Evolutionary conservation across 2,888 invertebrate genomes (phyloP), one percentile per base, ranked within the genome.

Genomic region (Dicyrtomina minuta): DNA sequence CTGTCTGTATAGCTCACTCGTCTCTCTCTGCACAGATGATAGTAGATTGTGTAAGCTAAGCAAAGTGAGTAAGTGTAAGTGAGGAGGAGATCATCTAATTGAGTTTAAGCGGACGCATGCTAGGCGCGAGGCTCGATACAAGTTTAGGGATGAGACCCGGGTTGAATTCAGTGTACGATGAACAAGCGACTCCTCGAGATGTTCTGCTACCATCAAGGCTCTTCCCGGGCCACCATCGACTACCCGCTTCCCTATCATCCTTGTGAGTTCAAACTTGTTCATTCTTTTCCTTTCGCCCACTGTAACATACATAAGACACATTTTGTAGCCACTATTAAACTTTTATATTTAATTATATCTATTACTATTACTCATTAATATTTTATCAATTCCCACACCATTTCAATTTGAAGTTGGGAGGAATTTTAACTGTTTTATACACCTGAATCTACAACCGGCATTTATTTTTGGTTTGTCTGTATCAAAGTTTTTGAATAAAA

Each of bases 141-240:
- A 66, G 49, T 51, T 64, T 64, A 46, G 64, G 64, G 26, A 61
- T 61, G 61, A 61, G 61, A 61, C 61, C 61, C 61, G 61, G 61
- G 51, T 51, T 64, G 64, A 64, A 64, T 58, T 68, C 68, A 68
- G 68, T 44, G 22, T 22, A 66, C 56, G 61, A 73, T 73, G 73
- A 73, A 73, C 62, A 73, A 73, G 61, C 64, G 73, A 66, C 71
- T 73, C 44, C 61, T 73, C 39, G 89, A 91, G 81, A 91, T 94
- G 89, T 94, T 94, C 87, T 94, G 93, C 87, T 93, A 93, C 87
- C 92, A 92, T 58, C 66, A 66, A 56, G 59, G 59, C 59, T 60
- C 68, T 26, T 53, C 61, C 53, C 20, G 61, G 68, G 68, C 68
- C 68, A 60, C 51, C 61, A 61, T 68, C 22, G 68, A 68, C 68